Evolutionary conservation across 2,888 invertebrate species (phyloP).

Genomic region (Holacanthella duospinosa): DNA sequence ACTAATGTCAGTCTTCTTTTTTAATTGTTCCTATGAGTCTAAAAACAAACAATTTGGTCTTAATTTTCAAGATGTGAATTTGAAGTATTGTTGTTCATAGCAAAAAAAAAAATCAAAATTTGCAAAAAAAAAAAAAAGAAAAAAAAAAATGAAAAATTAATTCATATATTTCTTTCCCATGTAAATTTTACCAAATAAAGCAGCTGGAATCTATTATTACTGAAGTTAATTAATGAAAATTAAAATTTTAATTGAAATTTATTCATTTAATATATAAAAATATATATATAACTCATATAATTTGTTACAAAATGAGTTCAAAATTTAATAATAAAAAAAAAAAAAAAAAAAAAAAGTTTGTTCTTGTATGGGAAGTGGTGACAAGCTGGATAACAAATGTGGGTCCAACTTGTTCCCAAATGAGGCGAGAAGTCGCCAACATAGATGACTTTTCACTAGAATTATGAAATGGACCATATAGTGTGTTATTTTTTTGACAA

Average conservation of each 20-base stretch:
- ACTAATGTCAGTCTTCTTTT: background rate
- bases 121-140: too few relatives aligned
- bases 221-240: background rate
- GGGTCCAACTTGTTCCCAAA: constrained; percentile 30
- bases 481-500: too few relatives aligned
- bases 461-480: too few relatives aligned
- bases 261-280: background rate
- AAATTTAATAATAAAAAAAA: background rate
- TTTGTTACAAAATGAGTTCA: too few relatives aligned
- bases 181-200: background rate
- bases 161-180: background rate
- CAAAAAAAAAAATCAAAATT: too few relatives aligned
- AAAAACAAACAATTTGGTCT: constrained; percentile 2
- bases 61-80: too few relatives aligned
- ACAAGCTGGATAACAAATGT: constrained; percentile 33
- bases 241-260: background rate
- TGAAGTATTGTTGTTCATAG: too few relatives aligned
- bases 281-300: too few relatives aligned
- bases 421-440: constrained; percentile 35
- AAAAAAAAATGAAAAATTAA: background rate
- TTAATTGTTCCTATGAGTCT: constrained; percentile 1
- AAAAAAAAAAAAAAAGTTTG: too few relatives aligned
- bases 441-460: too few relatives aligned
- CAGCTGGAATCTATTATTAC: too few relatives aligned
- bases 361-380: constrained; percentile 20